A percentile compares a stretch with the other conserved stretches of the same genome.
phyloP scores from a whole-genome alignment of 2,888 invertebrate species.

The Drosophila pseudotakahashii region DNA sequence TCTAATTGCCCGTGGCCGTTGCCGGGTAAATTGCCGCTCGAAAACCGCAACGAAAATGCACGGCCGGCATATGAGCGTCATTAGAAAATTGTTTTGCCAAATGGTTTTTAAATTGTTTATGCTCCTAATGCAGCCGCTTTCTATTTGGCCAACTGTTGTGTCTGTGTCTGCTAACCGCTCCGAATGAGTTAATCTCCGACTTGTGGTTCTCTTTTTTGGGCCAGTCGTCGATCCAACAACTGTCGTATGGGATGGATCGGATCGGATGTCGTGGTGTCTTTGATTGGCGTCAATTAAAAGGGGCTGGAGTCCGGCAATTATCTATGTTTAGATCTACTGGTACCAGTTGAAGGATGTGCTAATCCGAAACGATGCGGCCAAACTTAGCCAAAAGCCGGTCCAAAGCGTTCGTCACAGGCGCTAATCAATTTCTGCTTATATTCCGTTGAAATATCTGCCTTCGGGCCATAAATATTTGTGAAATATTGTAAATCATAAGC shows the following conservation, averaged over 20 bases:
- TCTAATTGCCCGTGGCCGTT: slow-evolving; percentile 60
- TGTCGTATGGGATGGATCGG: slow-evolving; percentile 35
- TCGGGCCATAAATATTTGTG: slow-evolving; percentile 21
- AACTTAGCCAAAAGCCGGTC: slow-evolving; percentile 23
- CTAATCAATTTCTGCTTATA: slow-evolving; percentile 55
- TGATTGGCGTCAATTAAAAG: slow-evolving; percentile 68
- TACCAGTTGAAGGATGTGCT: slow-evolving; percentile 74
- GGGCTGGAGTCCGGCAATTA: slow-evolving; percentile 39
- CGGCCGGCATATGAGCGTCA: slow-evolving; percentile 74
- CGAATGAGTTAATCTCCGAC: slow-evolving; percentile 65
- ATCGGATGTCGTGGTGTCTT: slow-evolving; percentile 42
- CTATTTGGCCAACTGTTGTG: slow-evolving; percentile 62
- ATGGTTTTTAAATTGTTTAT: slow-evolving; percentile 80
- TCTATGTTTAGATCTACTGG: slow-evolving; percentile 54
- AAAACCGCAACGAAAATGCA: slow-evolving; percentile 76
- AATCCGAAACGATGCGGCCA: slow-evolving; percentile 53
- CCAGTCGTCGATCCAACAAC: slow-evolving; percentile 61
- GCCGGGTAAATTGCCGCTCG: slow-evolving; percentile 52
- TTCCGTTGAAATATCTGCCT: slow-evolving; percentile 13
- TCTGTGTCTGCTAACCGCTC: slow-evolving; percentile 61
- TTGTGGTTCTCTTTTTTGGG: slow-evolving; percentile 59
- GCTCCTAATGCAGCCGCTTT: slow-evolving; percentile 63
- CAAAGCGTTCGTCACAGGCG: slow-evolving; percentile 37
- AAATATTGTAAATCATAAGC: slow-evolving; percentile 30
- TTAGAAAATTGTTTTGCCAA: slow-evolving; percentile 81